Evolutionary conservation across 1,140 invertebrate genomes (phyloP).

Genomic region (Homalodisca vitripennis): DNA sequence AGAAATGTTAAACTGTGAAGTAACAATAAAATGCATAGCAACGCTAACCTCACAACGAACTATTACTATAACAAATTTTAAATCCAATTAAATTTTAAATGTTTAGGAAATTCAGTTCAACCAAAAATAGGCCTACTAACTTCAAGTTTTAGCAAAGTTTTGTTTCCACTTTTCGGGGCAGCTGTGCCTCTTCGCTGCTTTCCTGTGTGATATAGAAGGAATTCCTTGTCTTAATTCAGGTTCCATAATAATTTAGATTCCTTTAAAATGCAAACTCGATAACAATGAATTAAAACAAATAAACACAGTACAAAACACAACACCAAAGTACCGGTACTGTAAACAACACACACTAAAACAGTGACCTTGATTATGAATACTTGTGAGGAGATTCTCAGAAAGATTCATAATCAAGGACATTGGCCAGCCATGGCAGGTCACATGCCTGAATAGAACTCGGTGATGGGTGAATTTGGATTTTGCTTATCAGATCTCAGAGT

Average conservation of each 20-base stretch:
- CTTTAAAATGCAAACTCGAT: too few relatives aligned
- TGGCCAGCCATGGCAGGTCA: too few relatives aligned
- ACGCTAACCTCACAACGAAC: constrained; percentile 14
- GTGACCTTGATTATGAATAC: background rate
- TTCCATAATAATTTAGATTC: constrained; percentile 22
- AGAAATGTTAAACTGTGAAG: background rate
- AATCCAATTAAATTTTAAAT: background rate
- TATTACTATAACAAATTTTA: background rate
- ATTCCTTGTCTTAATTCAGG: constrained; percentile 14
- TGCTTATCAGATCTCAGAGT: constrained; percentile 24
- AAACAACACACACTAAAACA: background rate
- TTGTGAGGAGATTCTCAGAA: too few relatives aligned
- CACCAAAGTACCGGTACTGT: background rate
- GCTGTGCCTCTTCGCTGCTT: background rate
- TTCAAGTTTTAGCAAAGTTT: constrained; percentile 13
- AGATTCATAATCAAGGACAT: too few relatives aligned
- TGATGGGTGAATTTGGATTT: constrained; percentile 30
- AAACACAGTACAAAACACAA: background rate
- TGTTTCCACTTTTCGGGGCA: constrained; percentile 4
- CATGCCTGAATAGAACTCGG: constrained; percentile 3
- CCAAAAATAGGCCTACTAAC: background rate
- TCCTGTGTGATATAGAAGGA: constrained; percentile 20
- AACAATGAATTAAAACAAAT: background rate
- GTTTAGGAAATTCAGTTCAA: background rate
- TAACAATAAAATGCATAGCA: background rate